phyloP scores from a whole-genome alignment of 2,888 invertebrate species.

The Aphodius sticticus region DNA sequence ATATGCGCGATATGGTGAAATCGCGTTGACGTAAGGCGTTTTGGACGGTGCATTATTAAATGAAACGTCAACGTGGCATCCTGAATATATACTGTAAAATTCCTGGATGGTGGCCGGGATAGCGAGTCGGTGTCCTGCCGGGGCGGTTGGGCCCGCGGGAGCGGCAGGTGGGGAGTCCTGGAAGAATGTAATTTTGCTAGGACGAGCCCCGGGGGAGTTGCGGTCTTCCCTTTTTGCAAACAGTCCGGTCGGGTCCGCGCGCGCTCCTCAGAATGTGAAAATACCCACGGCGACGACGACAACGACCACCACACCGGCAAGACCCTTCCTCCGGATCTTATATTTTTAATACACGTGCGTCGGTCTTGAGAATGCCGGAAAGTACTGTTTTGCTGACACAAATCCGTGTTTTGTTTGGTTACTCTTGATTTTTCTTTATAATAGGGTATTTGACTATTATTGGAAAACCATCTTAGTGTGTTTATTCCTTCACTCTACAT shows the following conservation, averaged over 20 bases:
- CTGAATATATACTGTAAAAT: conserved; percentile 37
- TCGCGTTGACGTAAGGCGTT: conserved; percentile 6
- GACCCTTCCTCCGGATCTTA: conserved; percentile 13
- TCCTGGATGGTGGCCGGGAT: conserved; percentile 32
- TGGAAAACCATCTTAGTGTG: too few species aligned
- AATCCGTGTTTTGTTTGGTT: conserved; percentile 9
- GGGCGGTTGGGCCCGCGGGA: conserved; percentile 40
- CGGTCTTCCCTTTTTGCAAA: conserved; percentile 58
- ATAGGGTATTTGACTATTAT: too few species aligned
- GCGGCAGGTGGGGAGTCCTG: conserved; percentile 53
- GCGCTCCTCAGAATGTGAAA: conserved; percentile 52
- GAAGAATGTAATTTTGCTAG: conserved; percentile 60
- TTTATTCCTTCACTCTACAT: too few species aligned
- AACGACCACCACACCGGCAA: conserved; percentile 7
- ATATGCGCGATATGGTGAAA: not conserved
- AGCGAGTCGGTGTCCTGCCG: conserved; percentile 40
- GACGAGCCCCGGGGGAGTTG: conserved; percentile 58
- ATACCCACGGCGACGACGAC: conserved; percentile 29
- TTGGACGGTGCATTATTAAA: conserved; percentile 28
- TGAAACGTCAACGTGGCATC: conserved; percentile 36
- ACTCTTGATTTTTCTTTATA: not conserved
- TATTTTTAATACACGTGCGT: conserved; percentile 11
- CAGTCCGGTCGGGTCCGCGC: conserved; percentile 54
- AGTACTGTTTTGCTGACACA: not conserved
- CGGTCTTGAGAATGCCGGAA: conserved; percentile 7